Evolutionary conservation across 2,888 invertebrate genomes (phyloP).

Genomic region (Machimus atricapillus): DNA sequence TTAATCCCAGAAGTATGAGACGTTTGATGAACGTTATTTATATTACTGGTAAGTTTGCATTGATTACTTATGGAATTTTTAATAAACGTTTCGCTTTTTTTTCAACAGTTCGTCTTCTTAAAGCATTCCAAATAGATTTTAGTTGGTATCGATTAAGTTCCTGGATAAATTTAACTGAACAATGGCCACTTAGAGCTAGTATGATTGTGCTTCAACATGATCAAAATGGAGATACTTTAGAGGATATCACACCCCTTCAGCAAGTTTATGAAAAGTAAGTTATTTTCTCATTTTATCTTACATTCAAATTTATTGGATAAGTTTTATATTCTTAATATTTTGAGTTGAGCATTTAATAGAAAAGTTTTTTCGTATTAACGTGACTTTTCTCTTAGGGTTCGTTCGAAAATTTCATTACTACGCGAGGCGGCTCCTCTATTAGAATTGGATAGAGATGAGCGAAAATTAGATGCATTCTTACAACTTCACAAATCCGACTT

Average conservation of each 20-base stretch:
- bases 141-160: conserved; percentile 98
- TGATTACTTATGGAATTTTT: not conserved
- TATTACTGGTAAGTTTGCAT: conserved; percentile 76
- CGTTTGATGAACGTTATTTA: conserved; percentile 97
- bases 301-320: not conserved
- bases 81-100: conserved; percentile 14
- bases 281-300: not conserved
- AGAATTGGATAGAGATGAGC: conserved; percentile 92
- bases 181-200: conserved; percentile 97
- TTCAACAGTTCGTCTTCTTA: conserved; percentile 84
- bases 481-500: conserved; percentile 86
- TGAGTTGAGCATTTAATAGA: not conserved
- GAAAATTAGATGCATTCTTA: conserved; percentile 92
- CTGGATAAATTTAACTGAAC: conserved; percentile 98
- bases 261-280: conserved; percentile 91
- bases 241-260: conserved; percentile 86
- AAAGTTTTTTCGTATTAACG: no score
- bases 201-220: conserved; percentile 97
- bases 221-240: conserved; percentile 83
- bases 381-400: conserved; percentile 67
- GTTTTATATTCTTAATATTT: not conserved
- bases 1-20: conserved; percentile 96
- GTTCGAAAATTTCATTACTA: conserved; percentile 79
- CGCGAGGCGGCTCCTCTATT: conserved; percentile 89
- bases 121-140: conserved; percentile 99